A percentile compares a stretch with the other conserved stretches of the same genome.
Evolutionary conservation across 2,797 vertebrate genomes (phyloP).

Genomic region (Tragopan temminckii): DNA sequence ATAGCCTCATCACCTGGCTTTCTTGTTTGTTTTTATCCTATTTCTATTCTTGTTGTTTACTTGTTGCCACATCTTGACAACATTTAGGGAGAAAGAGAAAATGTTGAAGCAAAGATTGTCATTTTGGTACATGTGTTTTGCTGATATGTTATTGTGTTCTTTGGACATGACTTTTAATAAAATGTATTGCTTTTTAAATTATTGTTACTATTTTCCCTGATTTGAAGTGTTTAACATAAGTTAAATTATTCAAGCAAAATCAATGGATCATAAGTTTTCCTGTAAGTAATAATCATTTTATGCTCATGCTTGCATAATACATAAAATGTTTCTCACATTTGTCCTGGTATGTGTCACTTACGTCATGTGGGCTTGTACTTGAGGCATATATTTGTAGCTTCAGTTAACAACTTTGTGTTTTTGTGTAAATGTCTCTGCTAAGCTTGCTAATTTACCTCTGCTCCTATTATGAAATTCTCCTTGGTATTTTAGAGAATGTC

Average conservation of each 20-base stretch:
- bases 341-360: neutral
- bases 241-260: neutral
- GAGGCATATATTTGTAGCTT: neutral
- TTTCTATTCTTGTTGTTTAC: neutral
- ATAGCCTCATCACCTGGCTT: neutral
- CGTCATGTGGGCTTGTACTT: neutral
- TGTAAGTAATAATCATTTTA: neutral
- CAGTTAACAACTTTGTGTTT: neutral
- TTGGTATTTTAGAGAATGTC: slow-evolving; percentile 9
- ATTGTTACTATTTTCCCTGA: neutral
- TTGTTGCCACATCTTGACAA: neutral
- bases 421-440: neutral
- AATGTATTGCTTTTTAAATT: neutral
- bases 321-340: neutral
- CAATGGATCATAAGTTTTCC: neutral
- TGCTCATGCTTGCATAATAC: neutral
- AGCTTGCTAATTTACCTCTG: neutral
- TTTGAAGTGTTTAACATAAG: neutral
- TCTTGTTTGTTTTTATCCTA: neutral
- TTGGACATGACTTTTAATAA: neutral
- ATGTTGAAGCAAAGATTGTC: neutral
- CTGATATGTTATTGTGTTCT: neutral
- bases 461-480: neutral
- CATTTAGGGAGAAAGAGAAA: neutral
- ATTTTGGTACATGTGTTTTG: neutral